These are phyloP conservation scores for Uropetala carovei DNA, from an alignment of 2,888 invertebrate genomes.

Conservation along the genomic window DNA sequence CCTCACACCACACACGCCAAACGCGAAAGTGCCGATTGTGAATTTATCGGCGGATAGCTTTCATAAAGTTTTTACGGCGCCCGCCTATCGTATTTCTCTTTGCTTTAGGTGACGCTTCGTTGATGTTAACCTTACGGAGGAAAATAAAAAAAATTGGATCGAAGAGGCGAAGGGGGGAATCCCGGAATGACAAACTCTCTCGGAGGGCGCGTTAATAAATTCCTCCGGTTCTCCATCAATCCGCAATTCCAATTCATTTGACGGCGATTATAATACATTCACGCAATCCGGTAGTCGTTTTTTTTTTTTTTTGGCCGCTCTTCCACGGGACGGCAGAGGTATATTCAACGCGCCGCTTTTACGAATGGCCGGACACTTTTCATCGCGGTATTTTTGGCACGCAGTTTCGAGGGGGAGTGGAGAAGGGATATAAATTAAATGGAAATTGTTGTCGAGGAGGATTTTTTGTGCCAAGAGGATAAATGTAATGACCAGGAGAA, in stretches of 20 bases:
- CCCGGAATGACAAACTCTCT: not conserved
- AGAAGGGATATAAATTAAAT: slow-evolving; percentile 39
- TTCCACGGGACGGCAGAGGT: not conserved
- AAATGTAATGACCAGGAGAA: slow-evolving; percentile 14
- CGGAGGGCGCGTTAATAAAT: not conserved
- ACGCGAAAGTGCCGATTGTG: not conserved
- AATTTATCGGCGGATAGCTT: slow-evolving; percentile 10
- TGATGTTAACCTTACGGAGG: too few relatives aligned
- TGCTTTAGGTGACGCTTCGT: not conserved
- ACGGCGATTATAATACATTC: not conserved
- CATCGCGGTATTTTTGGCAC: slow-evolving; percentile 53
- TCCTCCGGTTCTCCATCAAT: not conserved
- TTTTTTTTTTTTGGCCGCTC: slow-evolving; percentile 43
- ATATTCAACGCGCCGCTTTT: not conserved
- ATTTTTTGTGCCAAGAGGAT: slow-evolving; percentile 33
- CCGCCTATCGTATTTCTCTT: not conserved
- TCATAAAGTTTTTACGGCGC: slow-evolving; percentile 6
- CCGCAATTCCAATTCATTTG: not conserved
- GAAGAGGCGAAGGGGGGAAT: not conserved
- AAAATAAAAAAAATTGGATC: too few relatives aligned
- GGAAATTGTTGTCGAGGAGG: slow-evolving; percentile 55
- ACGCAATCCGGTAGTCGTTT: not conserved
- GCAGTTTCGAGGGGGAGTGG: slow-evolving; percentile 31
- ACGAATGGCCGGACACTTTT: slow-evolving; percentile 37
- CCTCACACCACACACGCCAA: not conserved